These are phyloP conservation scores for Leptosomus discolor DNA, from an alignment of 2,113 vertebrate genomes.

Conservation along the genomic window DNA sequence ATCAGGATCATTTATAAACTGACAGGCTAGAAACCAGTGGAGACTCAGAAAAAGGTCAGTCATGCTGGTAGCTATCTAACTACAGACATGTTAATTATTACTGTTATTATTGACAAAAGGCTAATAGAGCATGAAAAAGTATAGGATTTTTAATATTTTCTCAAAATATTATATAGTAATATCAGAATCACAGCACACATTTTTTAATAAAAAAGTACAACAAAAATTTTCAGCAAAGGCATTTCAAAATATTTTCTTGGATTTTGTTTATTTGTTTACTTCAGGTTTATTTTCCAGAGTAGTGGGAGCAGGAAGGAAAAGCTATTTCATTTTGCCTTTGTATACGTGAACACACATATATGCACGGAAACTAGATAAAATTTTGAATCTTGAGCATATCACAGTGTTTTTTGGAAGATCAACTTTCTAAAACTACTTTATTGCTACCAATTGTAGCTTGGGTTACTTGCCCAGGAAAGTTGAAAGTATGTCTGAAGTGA, in stretches of 20 bases:
- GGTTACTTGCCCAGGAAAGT: neutral
- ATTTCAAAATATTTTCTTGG: neutral
- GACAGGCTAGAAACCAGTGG: neutral
- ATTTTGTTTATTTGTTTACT: neutral
- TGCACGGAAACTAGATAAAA: neutral
- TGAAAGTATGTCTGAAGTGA: neutral
- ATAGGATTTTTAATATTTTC: neutral
- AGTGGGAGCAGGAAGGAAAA: neutral
- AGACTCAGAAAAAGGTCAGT: neutral
- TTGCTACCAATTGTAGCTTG: neutral
- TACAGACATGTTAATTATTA: neutral
- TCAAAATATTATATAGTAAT: neutral
- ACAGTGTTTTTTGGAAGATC: neutral
- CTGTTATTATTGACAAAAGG: neutral
- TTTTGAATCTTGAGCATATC: neutral
- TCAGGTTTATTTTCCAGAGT: neutral
- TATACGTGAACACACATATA: neutral
- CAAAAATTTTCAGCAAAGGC: accelerated
- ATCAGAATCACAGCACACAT: neutral
- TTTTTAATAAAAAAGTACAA: neutral
- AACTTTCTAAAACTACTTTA: neutral
- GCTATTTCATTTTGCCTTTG: neutral
- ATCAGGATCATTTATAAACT: neutral
- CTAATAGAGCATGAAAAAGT: neutral
- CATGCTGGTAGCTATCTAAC: neutral